Percentiles rank a stretch among this genome's conserved stretches.
Conservation (phyloP, 2,113 vertebrate species). For the Rhynchopsitta pachyrhyncha region DNA sequence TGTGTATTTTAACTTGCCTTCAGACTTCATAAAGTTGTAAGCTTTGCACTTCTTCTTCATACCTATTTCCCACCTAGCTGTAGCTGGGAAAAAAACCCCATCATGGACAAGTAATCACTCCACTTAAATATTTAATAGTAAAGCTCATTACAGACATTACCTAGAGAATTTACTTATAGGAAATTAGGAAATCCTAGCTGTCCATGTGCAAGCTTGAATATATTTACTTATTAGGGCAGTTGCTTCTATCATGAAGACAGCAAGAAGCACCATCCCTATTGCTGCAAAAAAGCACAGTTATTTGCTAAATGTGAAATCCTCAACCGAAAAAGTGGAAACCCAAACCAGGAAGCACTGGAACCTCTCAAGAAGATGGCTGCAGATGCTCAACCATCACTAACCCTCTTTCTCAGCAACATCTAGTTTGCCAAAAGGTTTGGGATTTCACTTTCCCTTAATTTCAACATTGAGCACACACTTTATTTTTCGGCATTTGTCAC, state of each 20-base stretch:
- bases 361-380: not conserved
- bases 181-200: not conserved
- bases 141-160: not conserved
- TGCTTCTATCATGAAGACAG: fast-evolving
- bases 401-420: not conserved
- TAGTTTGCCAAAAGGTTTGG: not conserved
- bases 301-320: not conserved
- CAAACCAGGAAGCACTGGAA: not conserved
- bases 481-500: not conserved
- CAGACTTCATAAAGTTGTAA: not conserved
- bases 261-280: not conserved
- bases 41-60: not conserved
- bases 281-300: not conserved
- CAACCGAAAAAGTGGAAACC: not conserved
- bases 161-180: not conserved
- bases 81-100: not conserved
- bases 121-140: not conserved
- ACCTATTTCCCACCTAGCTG: not conserved
- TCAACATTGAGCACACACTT: not conserved
- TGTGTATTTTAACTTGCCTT: not conserved
- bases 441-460: not conserved
- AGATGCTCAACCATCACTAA: not conserved
- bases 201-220: fast-evolving
- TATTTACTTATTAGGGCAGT: not conserved
- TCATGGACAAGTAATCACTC: not conserved